Percentiles rank a stretch among this genome's conserved stretches.
Evolutionary conservation across 2,113 vertebrate genomes (phyloP).

Genomic region (Dicentrarchus labrax): DNA sequence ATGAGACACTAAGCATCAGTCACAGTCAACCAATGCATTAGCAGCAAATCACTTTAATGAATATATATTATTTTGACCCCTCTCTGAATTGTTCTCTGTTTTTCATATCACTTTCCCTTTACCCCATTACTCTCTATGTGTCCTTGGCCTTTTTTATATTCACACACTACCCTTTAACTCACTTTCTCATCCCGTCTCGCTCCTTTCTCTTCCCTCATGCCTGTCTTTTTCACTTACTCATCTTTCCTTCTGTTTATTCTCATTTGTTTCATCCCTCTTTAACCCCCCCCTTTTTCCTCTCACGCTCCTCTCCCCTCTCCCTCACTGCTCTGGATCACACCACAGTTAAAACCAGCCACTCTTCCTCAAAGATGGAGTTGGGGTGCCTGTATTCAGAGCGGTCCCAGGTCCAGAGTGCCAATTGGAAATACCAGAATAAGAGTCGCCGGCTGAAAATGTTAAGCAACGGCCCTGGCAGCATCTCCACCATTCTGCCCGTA

Average conservation of each 20-base stretch:
- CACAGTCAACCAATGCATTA: constrained; percentile 79
- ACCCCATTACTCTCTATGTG: constrained; percentile 69
- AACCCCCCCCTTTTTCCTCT: constrained; percentile 4
- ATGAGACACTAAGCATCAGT: constrained; percentile 83
- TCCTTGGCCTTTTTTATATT: constrained; percentile 75
- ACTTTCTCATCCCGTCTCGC: constrained; percentile 40
- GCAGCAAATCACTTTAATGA: constrained; percentile 81
- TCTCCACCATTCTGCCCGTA: constrained; percentile 57
- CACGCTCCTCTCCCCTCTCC: not conserved
- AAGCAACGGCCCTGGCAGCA: constrained; percentile 40
- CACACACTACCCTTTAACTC: constrained; percentile 71
- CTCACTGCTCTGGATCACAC: not conserved
- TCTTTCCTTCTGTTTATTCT: constrained; percentile 19
- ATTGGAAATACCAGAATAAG: constrained; percentile 76
- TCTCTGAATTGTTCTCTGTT: constrained; percentile 74
- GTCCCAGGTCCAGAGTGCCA: constrained; percentile 59
- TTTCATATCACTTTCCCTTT: constrained; percentile 60
- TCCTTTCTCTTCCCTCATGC: constrained; percentile 20
- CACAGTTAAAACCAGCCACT: constrained; percentile 58
- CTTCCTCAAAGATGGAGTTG: constrained; percentile 56
- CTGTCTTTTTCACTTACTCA: constrained; percentile 40
- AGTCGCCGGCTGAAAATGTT: not conserved
- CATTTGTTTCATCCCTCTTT: constrained; percentile 30
- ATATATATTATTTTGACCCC: constrained; percentile 85
- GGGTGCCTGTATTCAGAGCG: constrained; percentile 66